These are phyloP conservation scores for Malurus elegans DNA, from an alignment of 2,113 vertebrate species.

Conservation along the genomic window DNA sequence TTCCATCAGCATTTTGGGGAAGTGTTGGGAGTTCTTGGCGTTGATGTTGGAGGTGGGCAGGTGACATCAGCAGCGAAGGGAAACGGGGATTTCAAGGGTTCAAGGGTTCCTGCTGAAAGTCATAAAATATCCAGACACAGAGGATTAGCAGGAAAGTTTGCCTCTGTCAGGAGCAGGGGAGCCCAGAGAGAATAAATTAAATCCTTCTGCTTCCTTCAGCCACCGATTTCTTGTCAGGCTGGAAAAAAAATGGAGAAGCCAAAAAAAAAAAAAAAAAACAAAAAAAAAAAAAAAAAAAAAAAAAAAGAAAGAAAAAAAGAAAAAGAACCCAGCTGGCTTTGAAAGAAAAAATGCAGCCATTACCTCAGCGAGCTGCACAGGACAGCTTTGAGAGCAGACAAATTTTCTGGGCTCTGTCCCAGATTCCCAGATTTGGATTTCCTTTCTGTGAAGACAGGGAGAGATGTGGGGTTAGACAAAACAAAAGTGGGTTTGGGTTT, in stretches of 20 bases:
- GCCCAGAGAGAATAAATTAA: conserved; percentile 4
- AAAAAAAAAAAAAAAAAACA: neutral
- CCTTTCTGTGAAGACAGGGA: neutral
- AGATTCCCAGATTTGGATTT: conserved; percentile 21
- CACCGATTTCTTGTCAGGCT: conserved; percentile 31
- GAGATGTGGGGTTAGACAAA: conserved; percentile 12
- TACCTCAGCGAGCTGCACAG: conserved; percentile 38
- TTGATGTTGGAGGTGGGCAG: neutral
- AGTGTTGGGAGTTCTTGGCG: conserved; percentile 18
- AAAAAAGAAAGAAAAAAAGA: neutral
- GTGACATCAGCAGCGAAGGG: conserved; percentile 41
- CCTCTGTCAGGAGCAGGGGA: conserved; percentile 30
- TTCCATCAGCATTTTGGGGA: conserved; percentile 15
- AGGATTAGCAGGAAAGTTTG: conserved; percentile 22
- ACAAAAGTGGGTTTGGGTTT: conserved; percentile 33
- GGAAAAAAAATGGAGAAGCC: neutral
- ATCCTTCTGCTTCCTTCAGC: conserved; percentile 1
- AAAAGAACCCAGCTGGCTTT: conserved; percentile 42
- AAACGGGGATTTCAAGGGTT: neutral
- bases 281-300: neutral
- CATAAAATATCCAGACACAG: conserved; percentile 58
- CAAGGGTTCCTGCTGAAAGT: conserved; percentile 10
- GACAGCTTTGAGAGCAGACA: conserved; percentile 24
- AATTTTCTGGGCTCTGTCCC: conserved; percentile 26
- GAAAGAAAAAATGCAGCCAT: conserved; percentile 32